A percentile compares a stretch with the other conserved stretches of the same genome.
Conservation (phyloP, 2,797 vertebrate genomes). For the Macroramphosus scolopax region DNA sequence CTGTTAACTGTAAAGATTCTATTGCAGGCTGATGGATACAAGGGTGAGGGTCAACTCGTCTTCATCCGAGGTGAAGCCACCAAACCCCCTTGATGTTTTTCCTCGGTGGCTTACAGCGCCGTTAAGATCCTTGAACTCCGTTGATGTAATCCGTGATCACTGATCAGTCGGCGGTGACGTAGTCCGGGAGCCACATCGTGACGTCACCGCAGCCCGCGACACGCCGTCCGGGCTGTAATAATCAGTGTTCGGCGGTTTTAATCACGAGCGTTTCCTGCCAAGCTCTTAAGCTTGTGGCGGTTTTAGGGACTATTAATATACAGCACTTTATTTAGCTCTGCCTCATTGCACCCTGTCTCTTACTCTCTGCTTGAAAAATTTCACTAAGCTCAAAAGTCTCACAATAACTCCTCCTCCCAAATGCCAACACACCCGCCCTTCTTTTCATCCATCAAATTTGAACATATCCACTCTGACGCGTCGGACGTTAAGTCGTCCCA, state of each 20-base stretch:
- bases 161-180: conserved; percentile 40
- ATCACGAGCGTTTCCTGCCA: conserved; percentile 53
- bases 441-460: conserved; percentile 25
- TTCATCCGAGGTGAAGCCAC: conserved; percentile 8
- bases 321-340: conserved; percentile 29
- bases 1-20: conserved; percentile 50
- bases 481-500: conserved; percentile 22
- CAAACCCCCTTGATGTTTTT: conserved; percentile 14
- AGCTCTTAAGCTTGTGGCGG: conserved; percentile 52
- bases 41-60: conserved; percentile 30
- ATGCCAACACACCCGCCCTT: conserved; percentile 11
- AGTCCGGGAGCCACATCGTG: conserved; percentile 26
- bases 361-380: conserved; percentile 27
- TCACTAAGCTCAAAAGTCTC: conserved; percentile 22
- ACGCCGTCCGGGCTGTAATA: conserved; percentile 39
- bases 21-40: conserved; percentile 29
- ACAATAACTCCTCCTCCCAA: conserved; percentile 18
- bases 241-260: conserved; percentile 66
- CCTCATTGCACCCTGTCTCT: conserved; percentile 12
- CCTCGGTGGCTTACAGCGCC: neutral
- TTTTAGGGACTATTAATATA: conserved; percentile 58
- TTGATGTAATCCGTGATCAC: conserved; percentile 41
- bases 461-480: conserved; percentile 13
- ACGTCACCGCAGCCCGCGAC: conserved; percentile 45
- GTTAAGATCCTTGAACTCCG: conserved; percentile 10